phyloP scores from a whole-genome alignment of 2,797 vertebrate genomes.

The Alfaro cultratus region DNA sequence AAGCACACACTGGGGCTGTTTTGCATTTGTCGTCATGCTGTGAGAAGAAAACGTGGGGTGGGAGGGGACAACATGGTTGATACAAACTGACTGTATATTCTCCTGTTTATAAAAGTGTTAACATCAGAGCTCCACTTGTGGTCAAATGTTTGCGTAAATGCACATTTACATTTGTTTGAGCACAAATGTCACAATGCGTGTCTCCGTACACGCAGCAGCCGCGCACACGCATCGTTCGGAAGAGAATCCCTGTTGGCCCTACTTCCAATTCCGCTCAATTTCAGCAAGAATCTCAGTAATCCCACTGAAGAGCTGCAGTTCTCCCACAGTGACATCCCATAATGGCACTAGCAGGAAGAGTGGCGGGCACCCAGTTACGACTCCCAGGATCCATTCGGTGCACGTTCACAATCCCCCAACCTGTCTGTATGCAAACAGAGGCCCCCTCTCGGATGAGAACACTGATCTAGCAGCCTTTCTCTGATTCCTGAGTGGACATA shows the following conservation, averaged over 20 bases:
- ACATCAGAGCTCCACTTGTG: slow-evolving; percentile 41
- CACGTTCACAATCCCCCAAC: slow-evolving; percentile 75
- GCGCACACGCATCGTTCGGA: slow-evolving; percentile 54
- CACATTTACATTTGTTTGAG: slow-evolving; percentile 64
- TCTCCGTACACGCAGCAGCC: slow-evolving; percentile 4
- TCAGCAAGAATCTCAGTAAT: slow-evolving; percentile 80
- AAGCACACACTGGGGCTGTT: slow-evolving; percentile 35
- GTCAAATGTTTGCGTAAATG: slow-evolving; percentile 57
- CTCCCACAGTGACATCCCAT: slow-evolving; percentile 82
- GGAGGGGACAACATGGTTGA: slow-evolving; percentile 28
- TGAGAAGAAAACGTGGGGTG: slow-evolving; percentile 25
- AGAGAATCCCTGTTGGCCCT: slow-evolving; percentile 67
- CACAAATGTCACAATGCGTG: slow-evolving; percentile 20
- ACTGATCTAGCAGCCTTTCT: slow-evolving; percentile 75
- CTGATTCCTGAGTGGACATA: slow-evolving; percentile 82
- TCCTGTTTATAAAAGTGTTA: slow-evolving; percentile 20
- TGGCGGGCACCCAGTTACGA: slow-evolving; percentile 77
- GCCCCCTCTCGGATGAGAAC: slow-evolving; percentile 73
- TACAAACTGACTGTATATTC: slow-evolving; percentile 28
- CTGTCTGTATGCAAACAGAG: slow-evolving; percentile 83
- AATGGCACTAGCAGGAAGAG: slow-evolving; percentile 80
- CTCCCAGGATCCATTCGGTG: slow-evolving; percentile 72
- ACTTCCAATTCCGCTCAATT: slow-evolving; percentile 81
- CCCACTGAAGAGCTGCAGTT: slow-evolving; percentile 79
- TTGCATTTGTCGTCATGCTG: slow-evolving; percentile 55